Evolutionary conservation across 2,797 vertebrate genomes (phyloP), one percentile per base, ranked within the genome.

Genomic region (Tarsius wallacei): DNA sequence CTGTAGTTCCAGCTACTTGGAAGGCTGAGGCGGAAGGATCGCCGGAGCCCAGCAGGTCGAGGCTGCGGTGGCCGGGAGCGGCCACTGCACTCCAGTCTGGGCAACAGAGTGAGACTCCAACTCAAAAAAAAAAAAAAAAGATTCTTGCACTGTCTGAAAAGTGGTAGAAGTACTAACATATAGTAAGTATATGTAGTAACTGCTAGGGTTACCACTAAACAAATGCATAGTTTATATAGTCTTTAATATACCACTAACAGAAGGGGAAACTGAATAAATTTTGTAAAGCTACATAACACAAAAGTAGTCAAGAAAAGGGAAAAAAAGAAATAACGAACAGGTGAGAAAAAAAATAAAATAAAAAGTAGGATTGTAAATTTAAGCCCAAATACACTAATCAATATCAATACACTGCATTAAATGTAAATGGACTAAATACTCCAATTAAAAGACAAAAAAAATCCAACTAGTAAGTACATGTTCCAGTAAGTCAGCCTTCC

Each of bases 141-240:
- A 16, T 14, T 28, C 33, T 49, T 5, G 66, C 33, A 17, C 26
- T 31, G 7, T 16, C 17, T 33, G 17, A 33, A 70, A 76, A 78
- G 17, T 13, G 28, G 51, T 14, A 26, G 10, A 53, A 49, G 17
- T 22, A 13, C 14, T 31, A 3, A 17, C 14, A 1, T 57, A 21
- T 1, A 22, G 0, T 19, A 5, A 53, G 9, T 11, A 13, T 11
- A 2, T 24, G 2, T 26, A n/a, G 53, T 15, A 4, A 9, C 28
- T n/a, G 2, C 4, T 9, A 53, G n/a, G 19, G n/a, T 24, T 64
- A 74, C 5, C 68, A 77, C 12, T 4, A 71, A 12, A 5, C 59
- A 31, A 19, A 55, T 2, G 21, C 33, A 7, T 0, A 42, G 7
- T 19, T 49, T 6, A 42, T 10, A 19, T 6, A 24, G 15, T 36